These are phyloP conservation scores for Acrocephalus arundinaceus DNA, from an alignment of 2,113 vertebrate species.

Conservation along the genomic window DNA sequence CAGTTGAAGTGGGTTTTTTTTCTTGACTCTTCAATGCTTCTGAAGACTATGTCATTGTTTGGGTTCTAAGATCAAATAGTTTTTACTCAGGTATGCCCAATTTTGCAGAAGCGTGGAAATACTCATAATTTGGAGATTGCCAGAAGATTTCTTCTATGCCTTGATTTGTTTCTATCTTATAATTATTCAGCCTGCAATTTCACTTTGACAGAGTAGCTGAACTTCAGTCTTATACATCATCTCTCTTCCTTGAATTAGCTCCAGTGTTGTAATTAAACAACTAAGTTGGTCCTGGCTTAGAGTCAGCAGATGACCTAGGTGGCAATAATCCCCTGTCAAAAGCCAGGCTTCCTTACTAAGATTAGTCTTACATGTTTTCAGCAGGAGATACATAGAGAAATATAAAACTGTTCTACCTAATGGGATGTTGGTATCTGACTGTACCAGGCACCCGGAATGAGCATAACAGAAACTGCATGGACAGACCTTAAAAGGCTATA, in stretches of 20 bases:
- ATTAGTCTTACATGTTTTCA: background rate
- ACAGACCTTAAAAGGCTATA: background rate
- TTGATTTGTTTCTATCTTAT: background rate
- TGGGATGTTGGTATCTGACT: background rate
- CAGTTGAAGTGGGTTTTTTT: background rate
- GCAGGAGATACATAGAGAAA: background rate
- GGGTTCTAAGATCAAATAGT: background rate
- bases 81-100: background rate
- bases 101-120: background rate
- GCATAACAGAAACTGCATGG: background rate
- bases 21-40: background rate
- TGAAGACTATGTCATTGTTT: background rate
- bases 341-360: background rate
- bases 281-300: background rate
- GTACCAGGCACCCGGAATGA: background rate
- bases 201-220: background rate
- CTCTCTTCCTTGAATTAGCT: background rate
- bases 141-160: background rate
- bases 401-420: background rate
- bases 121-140: background rate
- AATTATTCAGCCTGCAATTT: background rate
- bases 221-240: background rate
- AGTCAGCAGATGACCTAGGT: background rate
- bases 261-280: background rate
- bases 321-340: constrained; percentile 8